Conservation (phyloP, 2,113 vertebrate species). For the Lutjanus erythropterus region DNA sequence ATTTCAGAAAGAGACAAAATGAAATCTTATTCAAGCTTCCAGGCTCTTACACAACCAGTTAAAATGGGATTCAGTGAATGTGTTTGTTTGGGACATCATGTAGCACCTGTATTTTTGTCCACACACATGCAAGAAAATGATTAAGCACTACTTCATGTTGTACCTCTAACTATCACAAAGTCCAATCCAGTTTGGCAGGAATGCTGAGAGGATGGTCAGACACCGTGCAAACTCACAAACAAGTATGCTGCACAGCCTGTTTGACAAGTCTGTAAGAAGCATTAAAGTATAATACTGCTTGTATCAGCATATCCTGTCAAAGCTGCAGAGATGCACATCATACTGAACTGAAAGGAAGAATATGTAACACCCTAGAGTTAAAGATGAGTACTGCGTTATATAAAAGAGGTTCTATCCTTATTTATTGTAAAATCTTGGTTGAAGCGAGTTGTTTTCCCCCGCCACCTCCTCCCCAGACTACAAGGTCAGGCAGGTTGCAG, state of each 20-base stretch:
- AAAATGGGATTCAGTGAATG: constrained; percentile 11
- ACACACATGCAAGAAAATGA: not conserved
- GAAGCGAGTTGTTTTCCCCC: no score
- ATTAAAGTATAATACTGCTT: constrained; percentile 30
- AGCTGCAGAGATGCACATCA: constrained; percentile 1
- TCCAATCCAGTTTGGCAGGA: not conserved
- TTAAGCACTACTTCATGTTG: not conserved
- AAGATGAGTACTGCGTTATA: no score
- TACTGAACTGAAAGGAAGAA: not conserved
- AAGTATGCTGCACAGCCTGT: constrained; percentile 8
- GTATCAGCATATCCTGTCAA: constrained; percentile 37
- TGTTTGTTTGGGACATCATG: constrained; percentile 6
- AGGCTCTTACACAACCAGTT: not conserved
- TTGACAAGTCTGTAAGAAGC: constrained; percentile 8
- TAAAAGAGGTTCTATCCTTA: no score
- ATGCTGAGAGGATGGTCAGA: constrained; percentile 15
- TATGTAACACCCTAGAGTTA: no score
- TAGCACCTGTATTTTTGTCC: not conserved
- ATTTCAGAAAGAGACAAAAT: constrained; percentile 46
- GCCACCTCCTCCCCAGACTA: no score
- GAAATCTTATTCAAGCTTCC: constrained; percentile 20
- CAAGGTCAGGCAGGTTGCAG: no score
- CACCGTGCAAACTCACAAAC: not conserved
- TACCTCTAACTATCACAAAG: not conserved
- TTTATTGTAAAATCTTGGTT: no score